Base-by-base conservation (phyloP, 1,140 invertebrate species). In the Apocrypta bakeri region DNA sequence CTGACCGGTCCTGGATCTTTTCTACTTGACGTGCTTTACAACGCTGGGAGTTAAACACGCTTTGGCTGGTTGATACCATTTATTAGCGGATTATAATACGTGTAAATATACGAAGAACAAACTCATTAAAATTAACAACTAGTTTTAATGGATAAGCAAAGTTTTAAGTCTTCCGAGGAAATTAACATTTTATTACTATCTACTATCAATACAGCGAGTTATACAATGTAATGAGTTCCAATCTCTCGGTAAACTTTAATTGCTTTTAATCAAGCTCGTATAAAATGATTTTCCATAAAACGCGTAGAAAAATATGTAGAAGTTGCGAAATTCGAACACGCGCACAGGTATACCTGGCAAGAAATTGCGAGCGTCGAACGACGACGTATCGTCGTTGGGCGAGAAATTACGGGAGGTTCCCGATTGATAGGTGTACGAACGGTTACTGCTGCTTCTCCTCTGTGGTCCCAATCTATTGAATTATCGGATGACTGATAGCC, bases 401-500 rank as follows among this genome's bases (percentile, higher is more conserved):
- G 76, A 61, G 61, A 79, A 79, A 79, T 79, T 79, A 64, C 68
- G 76, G 56, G 33, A 79, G 33, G 24, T 27, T 79, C 76, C 17
- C 63, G 76, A 79, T 79, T 79, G 76, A 79, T 79, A 79, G 76
- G 37, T 6, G 48, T 69, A 37, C 66, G 63, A 24, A 25, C 24
- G 63, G n/a, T 37, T 37, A 6, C 42, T 11, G 42, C 42, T 48
- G 42, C 48, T 56, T n/a, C 48, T 48, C 42, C 61, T 66, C 63
- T 29, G 63, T 9, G 63, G 63, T 27, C 27, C 24, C 27, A 25
- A 25, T 79, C 76, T 79, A 79, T 79, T 79, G 63, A 79, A 79
- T 79, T 79, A 79, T 48, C 63, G 56, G 76, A 79, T 79, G 76
- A 79, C 76, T 79, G 76, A 79, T 79, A 40, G 76, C 66, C 76